phyloP scores from a whole-genome alignment of 2,888 invertebrate genomes.

The Drosophila setosimentum region DNA sequence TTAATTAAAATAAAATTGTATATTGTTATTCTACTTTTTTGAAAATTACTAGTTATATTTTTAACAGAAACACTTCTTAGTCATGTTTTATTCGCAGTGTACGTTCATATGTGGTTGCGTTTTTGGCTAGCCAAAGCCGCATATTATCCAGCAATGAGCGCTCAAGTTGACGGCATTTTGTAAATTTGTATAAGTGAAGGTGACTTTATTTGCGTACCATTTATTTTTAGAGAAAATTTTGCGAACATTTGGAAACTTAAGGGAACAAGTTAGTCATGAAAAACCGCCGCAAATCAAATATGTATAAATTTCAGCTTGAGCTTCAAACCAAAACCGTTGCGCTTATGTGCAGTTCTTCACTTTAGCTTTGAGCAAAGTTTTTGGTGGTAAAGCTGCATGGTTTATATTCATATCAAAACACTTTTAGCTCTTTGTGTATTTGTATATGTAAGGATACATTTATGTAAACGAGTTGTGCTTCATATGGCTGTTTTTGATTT shows the following conservation, averaged over 20 bases:
- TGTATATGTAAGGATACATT: background rate
- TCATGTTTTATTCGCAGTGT: conserved; percentile 3
- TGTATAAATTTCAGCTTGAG: conserved; percentile 32
- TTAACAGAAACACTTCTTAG: background rate
- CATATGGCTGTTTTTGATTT: background rate
- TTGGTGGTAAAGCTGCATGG: conserved; percentile 7
- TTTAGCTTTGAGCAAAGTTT: conserved; percentile 13
- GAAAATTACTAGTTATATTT: too few species aligned
- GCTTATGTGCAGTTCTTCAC: conserved; percentile 16
- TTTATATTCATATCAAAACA: conserved; percentile 18
- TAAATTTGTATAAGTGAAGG: conserved; percentile 65
- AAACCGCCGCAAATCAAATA: conserved; percentile 49
- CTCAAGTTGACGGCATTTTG: conserved; percentile 57
- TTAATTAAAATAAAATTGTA: too few species aligned
- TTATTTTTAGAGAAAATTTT: conserved; percentile 26
- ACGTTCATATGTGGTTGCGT: conserved; percentile 8
- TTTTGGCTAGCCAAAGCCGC: conserved; percentile 44
- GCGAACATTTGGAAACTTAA: conserved; percentile 42
- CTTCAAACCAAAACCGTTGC: conserved; percentile 1
- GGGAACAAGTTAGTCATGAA: conserved; percentile 17
- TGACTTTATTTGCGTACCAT: conserved; percentile 21
- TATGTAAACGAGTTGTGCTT: background rate
- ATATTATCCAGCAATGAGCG: conserved; percentile 62
- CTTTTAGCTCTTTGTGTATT: conserved; percentile 1
- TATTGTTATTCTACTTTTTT: too few species aligned